A percentile compares a stretch with the other conserved stretches of the same genome.
These are phyloP conservation scores for Stegophylla sp. DNA, from an alignment of 2,888 invertebrate species.

Conservation along the genomic window DNA sequence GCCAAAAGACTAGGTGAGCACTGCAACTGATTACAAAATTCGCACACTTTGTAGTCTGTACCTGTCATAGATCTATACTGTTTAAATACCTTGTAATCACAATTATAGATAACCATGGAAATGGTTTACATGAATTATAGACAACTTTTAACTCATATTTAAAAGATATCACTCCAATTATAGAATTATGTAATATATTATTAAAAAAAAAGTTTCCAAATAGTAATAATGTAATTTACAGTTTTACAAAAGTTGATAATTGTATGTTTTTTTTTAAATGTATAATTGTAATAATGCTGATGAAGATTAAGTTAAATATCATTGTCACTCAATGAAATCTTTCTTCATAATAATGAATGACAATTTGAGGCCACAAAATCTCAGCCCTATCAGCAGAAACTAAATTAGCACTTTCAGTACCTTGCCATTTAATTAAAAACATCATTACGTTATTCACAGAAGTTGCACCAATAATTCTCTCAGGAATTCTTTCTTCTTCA, in stretches of 20 bases:
- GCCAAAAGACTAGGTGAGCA: too few relatives aligned
- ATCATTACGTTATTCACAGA: constrained; percentile 88
- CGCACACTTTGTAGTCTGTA: too few relatives aligned
- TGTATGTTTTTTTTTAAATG: too few relatives aligned
- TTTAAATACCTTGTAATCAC: too few relatives aligned
- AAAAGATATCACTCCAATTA: too few relatives aligned
- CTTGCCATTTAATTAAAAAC: constrained; percentile 96
- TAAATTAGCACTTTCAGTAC: constrained; percentile 92
- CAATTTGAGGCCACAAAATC: constrained; percentile 89
- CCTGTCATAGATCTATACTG: too few relatives aligned
- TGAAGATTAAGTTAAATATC: constrained; percentile 20
- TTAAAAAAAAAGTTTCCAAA: background rate
- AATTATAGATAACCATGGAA: too few relatives aligned
- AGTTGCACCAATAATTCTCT: constrained; percentile 90
- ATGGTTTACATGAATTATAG: too few relatives aligned
- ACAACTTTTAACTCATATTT: too few relatives aligned
- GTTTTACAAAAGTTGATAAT: background rate
- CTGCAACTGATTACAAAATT: too few relatives aligned
- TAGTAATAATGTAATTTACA: background rate
- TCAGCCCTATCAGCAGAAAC: constrained; percentile 92
- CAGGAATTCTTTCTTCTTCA: constrained; percentile 70
- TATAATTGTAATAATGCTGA: background rate
- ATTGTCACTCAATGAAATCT: constrained; percentile 76
- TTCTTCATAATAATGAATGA: constrained; percentile 95
- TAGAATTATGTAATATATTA: background rate